phyloP scores from a whole-genome alignment of 2,113 vertebrate species.

The Drymodes brunneopygia region DNA sequence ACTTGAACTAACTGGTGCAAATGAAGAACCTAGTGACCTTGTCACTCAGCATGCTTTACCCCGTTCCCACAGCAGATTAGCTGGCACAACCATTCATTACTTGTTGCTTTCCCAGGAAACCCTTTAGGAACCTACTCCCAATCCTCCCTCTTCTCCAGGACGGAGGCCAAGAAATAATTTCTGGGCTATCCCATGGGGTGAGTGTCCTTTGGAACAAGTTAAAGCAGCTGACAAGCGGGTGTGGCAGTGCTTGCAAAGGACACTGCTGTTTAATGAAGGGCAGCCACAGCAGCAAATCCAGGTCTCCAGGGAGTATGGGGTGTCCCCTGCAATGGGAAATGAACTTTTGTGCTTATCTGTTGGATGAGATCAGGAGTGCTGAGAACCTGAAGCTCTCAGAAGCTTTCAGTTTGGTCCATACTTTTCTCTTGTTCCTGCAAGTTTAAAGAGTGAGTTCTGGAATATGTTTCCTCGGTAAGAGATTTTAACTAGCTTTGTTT shows the following conservation, averaged over 20 bases:
- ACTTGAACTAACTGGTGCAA: not conserved
- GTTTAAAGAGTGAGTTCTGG: not conserved
- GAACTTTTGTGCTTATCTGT: not conserved
- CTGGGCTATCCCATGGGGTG: not conserved
- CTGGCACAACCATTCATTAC: slow-evolving; percentile 22
- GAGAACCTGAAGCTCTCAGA: not conserved
- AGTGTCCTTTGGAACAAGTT: not conserved
- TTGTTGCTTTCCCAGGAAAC: slow-evolving; percentile 37
- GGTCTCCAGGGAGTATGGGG: not conserved
- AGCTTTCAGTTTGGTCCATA: not conserved
- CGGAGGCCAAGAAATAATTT: slow-evolving; percentile 31
- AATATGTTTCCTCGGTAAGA: not conserved
- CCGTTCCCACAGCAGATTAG: slow-evolving; percentile 43
- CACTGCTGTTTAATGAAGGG: not conserved
- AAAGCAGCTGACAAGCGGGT: not conserved
- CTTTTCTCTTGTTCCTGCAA: not conserved
- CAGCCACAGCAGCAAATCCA: not conserved
- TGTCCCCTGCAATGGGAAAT: not conserved
- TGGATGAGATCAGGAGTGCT: not conserved
- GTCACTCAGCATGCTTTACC: not conserved
- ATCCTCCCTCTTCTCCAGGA: not conserved
- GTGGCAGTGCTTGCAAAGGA: not conserved
- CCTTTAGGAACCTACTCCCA: slow-evolving; percentile 6
- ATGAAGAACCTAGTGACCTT: not conserved
- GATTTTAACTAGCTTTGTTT: not conserved